Base-by-base conservation (phyloP, 2,113 vertebrate genomes). In the Strix uralensis region DNA sequence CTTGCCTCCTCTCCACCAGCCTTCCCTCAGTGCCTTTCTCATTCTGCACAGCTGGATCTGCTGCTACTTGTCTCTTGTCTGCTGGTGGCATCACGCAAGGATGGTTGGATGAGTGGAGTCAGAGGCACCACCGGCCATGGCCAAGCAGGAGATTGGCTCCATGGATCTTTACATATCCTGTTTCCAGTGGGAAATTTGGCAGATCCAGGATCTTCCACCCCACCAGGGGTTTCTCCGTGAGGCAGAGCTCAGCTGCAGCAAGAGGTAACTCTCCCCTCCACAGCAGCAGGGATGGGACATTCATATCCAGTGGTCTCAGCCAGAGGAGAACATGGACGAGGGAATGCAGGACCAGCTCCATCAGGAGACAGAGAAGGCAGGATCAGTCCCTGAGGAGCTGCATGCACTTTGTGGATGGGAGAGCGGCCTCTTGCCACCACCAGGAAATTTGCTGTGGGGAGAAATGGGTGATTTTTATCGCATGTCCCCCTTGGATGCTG, bases 41-140 rank as follows among this genome's bases (percentile, higher is more conserved):
- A 57, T 62, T 81, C 88, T 78, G 82, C 86, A 71, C 0, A 0
- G 40, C 42, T 78, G 90, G 82, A 57, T 65, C 57, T 0, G 1
- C 20, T 2, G 12, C 13, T 2, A 1, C 49, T 34, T 36, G 57
- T 78, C 49, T 40, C 51, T 88, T 49, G 5, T 78, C 63, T 46
- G 34, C 77, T 74, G 42, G 44, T 83, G 84, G 87, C 73, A 73
- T 42, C 15, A 4, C 5, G 1, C 57, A 69, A 10, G 11, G 57
- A 58, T 4, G 3, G 25, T 4, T 63, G 46, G 23, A 70, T 32
- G 40, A 88, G 63, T 22, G 22, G 59, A 83, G 51, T 23, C 8
- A 5, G 42, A 94, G 69, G 65, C 0, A 0, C 52, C 83, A 51
- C 51, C 2, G 4, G 52, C 42, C n/a, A 36, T 2, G 26, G 18